A percentile compares a stretch with the other conserved stretches of the same genome.
Conservation (phyloP, 1,140 invertebrate species). For the Arctopsyche grandis region DNA sequence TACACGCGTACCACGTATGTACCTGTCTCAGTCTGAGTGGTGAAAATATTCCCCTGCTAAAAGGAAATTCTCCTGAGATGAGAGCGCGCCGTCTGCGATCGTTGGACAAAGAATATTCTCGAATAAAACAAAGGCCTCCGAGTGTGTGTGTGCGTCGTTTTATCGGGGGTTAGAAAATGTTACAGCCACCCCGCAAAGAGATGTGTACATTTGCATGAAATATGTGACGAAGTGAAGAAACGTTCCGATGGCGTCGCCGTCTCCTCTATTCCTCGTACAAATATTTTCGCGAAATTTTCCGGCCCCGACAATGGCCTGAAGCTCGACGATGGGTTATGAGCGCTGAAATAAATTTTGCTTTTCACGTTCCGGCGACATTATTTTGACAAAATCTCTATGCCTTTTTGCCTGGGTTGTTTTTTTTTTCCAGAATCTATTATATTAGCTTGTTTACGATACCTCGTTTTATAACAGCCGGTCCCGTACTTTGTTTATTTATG, state of each 20-base stretch:
- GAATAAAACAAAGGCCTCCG: slow-evolving; percentile 12
- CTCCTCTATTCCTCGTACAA: neutral
- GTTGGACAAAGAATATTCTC: slow-evolving; percentile 23
- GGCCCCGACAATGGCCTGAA: too few relatives aligned
- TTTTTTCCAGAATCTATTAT: too few relatives aligned
- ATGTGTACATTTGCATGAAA: neutral
- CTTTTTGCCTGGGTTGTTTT: neutral
- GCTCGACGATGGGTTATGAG: too few relatives aligned
- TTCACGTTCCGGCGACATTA: neutral
- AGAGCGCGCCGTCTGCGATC: slow-evolving; percentile 4
- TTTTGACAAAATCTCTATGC: neutral
- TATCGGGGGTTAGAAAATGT: slow-evolving; percentile 21
- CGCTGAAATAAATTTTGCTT: neutral
- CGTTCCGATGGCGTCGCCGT: neutral
- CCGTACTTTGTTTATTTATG: too few relatives aligned
- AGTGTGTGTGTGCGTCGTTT: neutral
- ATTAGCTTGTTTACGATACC: too few relatives aligned
- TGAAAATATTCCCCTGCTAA: neutral
- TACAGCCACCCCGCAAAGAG: slow-evolving; percentile 2
- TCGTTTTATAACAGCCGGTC: too few relatives aligned
- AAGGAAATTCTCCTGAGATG: neutral
- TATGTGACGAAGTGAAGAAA: neutral
- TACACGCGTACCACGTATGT: too few relatives aligned
- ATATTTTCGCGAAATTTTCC: neutral
- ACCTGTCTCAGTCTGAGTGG: neutral